These are phyloP conservation scores for Vanessa atalanta DNA, from an alignment of 1,140 invertebrate species.

Conservation along the genomic window DNA sequence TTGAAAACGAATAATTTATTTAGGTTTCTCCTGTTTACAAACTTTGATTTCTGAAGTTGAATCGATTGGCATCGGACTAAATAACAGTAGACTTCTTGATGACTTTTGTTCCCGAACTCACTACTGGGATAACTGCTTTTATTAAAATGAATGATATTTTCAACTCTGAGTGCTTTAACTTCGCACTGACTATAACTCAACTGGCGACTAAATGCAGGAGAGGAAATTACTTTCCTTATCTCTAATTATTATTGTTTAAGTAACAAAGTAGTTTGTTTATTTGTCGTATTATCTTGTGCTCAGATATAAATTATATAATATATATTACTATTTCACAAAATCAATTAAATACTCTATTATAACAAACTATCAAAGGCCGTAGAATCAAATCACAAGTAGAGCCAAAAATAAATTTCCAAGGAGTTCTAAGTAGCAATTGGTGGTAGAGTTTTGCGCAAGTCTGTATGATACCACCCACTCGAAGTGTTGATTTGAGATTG, in stretches of 20 bases:
- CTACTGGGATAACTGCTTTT: constrained; percentile 29
- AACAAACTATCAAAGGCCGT: too few species aligned
- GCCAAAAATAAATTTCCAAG: too few species aligned
- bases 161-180: constrained; percentile 16
- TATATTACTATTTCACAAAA: too few species aligned
- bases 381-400: too few species aligned
- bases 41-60: constrained; percentile 23
- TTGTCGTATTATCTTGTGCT: background rate
- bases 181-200: constrained; percentile 15
- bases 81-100: constrained; percentile 30
- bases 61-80: constrained; percentile 26
- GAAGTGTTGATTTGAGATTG: too few species aligned
- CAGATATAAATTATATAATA: too few species aligned
- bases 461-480: too few species aligned
- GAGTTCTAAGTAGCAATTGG: too few species aligned
- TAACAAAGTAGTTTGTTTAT: constrained; percentile 1
- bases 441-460: too few species aligned
- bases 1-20: constrained; percentile 5
- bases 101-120: constrained; percentile 24
- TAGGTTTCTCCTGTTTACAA: background rate
- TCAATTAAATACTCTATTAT: too few species aligned
- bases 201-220: background rate
- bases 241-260: background rate
- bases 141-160: constrained; percentile 35
- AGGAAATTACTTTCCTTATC: constrained; percentile 14